Conservation (phyloP, 2,888 invertebrate species). For the Nasonia oneida region DNA sequence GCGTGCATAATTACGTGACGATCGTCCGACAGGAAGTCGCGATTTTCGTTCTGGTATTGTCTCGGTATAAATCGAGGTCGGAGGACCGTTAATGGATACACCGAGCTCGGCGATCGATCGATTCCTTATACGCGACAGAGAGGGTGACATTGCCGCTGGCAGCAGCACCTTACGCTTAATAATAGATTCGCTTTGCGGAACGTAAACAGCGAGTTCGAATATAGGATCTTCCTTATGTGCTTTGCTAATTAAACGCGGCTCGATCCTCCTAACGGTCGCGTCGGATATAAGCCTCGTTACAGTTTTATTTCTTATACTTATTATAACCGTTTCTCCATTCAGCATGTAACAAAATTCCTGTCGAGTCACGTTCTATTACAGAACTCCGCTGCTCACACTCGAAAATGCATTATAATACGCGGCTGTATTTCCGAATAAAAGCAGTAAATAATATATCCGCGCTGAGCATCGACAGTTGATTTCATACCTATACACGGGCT, state of each 20-base stretch:
- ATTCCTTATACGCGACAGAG: background rate
- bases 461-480: slow-evolving; percentile 17
- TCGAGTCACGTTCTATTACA: slow-evolving; percentile 27
- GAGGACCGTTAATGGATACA: slow-evolving; percentile 1
- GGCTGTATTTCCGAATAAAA: background rate
- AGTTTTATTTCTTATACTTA: background rate
- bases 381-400: background rate
- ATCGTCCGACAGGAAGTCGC: background rate
- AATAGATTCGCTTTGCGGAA: background rate
- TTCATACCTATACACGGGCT: background rate
- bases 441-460: slow-evolving; percentile 45
- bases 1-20: background rate
- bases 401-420: background rate
- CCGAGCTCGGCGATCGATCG: background rate
- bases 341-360: background rate
- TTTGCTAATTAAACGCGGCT: background rate
- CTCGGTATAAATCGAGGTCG: background rate
- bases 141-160: background rate
- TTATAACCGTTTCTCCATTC: background rate
- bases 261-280: background rate
- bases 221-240: slow-evolving; percentile 6
- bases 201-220: background rate
- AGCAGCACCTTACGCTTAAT: background rate
- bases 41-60: slow-evolving; percentile 4
- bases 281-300: background rate